These are phyloP conservation scores for Plutomurus gul DNA, from an alignment of 1,140 invertebrate genomes.

Conservation along the genomic window DNA sequence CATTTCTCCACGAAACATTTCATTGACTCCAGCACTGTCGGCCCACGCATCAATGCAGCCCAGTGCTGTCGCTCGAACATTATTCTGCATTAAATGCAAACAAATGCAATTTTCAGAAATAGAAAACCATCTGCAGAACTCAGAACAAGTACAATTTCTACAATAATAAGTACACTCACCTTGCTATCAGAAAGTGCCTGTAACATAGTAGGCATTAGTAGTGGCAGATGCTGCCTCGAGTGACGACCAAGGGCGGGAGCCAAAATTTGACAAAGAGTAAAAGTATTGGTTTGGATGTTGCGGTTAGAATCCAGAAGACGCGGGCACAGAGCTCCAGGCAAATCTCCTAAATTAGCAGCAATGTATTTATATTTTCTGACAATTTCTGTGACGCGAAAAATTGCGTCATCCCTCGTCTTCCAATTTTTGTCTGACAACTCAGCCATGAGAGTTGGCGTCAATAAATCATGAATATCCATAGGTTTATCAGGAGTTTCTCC, in stretches of 20 bases:
- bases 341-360: slow-evolving; percentile 83
- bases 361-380: slow-evolving; percentile 75
- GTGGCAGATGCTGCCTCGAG: slow-evolving; percentile 76
- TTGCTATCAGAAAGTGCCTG: slow-evolving; percentile 72
- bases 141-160: neutral
- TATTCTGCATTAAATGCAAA: slow-evolving; percentile 64
- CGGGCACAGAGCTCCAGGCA: slow-evolving; percentile 75
- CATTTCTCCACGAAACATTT: slow-evolving; percentile 88
- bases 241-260: slow-evolving; percentile 79
- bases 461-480: slow-evolving; percentile 81
- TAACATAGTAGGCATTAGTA: slow-evolving; percentile 82
- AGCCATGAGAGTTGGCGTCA: slow-evolving; percentile 77
- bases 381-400: slow-evolving; percentile 74
- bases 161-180: slow-evolving; percentile 60
- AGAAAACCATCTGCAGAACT: neutral
- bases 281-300: slow-evolving; percentile 80
- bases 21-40: slow-evolving; percentile 75
- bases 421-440: slow-evolving; percentile 92
- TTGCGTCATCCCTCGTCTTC: slow-evolving; percentile 78
- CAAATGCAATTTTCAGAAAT: neutral
- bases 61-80: slow-evolving; percentile 76
- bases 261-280: slow-evolving; percentile 79
- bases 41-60: slow-evolving; percentile 82
- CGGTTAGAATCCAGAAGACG: slow-evolving; percentile 87
- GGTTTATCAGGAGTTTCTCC: slow-evolving; percentile 60